Conservation (phyloP, 2,888 invertebrate genomes). For the Frankliniella intonsa region DNA sequence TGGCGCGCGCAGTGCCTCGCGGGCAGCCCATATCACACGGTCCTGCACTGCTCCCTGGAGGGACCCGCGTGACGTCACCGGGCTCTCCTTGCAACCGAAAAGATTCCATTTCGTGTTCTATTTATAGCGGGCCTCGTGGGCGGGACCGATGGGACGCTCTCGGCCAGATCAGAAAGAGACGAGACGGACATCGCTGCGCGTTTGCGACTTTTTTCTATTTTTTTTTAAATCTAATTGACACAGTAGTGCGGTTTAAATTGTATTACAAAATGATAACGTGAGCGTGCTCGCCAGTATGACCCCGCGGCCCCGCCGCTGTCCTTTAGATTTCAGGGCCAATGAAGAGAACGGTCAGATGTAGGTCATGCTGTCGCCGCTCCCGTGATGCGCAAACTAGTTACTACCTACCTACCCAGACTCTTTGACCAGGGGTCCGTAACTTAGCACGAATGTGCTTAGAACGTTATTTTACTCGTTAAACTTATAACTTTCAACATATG, state of each 20-base stretch:
- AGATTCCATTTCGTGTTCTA: conserved; percentile 16
- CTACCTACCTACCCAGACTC: too few species aligned
- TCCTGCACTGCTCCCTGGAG: not conserved
- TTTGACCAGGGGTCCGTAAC: too few species aligned
- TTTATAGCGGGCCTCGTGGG: not conserved
- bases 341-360: conserved; percentile 9
- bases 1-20: not conserved
- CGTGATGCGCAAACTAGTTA: too few species aligned
- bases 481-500: too few species aligned
- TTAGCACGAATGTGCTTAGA: too few species aligned
- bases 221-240: too few species aligned
- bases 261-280: too few species aligned
- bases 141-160: too few species aligned
- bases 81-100: not conserved
- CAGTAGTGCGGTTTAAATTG: too few species aligned
- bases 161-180: not conserved
- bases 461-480: too few species aligned
- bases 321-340: conserved; percentile 12
- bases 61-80: conserved; percentile 4
- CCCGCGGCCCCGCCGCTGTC: not conserved
- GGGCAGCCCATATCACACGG: not conserved
- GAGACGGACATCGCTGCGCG: not conserved
- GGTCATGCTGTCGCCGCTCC: not conserved
- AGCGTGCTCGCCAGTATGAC: too few species aligned
- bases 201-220: too few species aligned